Evolutionary conservation across 2,888 invertebrate genomes (phyloP).

Genomic region (Cistogaster globosa): DNA sequence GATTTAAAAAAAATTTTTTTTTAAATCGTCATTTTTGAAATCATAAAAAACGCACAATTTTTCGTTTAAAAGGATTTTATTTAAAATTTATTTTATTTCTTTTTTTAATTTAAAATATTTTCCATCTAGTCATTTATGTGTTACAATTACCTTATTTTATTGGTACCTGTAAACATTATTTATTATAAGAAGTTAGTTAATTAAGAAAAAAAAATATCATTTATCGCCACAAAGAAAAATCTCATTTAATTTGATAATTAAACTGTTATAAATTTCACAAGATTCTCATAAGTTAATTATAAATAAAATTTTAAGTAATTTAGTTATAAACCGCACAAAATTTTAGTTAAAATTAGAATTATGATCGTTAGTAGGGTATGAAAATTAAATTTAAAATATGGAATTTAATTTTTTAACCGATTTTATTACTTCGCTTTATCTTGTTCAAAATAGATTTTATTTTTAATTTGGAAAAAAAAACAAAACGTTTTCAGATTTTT

Average conservation of each 20-base stretch:
- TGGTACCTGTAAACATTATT: slow-evolving; percentile 60
- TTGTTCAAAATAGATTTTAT: too few species aligned
- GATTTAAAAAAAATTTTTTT: neutral
- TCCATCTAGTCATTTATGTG: slow-evolving; percentile 59
- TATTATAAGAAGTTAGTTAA: slow-evolving; percentile 7
- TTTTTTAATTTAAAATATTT: too few species aligned
- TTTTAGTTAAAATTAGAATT: neutral
- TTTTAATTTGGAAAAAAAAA: too few species aligned
- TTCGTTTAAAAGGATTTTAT: slow-evolving; percentile 1
- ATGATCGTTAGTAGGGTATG: neutral
- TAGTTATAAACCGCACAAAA: slow-evolving; percentile 45
- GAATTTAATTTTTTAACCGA: too few species aligned
- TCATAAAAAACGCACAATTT: slow-evolving; percentile 44
- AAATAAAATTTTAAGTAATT: slow-evolving; percentile 8
- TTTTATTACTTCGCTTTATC: too few species aligned
- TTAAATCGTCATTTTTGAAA: slow-evolving; percentile 7
- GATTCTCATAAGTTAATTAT: slow-evolving; percentile 64
- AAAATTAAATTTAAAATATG: neutral
- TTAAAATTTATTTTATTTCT: neutral
- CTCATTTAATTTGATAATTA: slow-evolving; percentile 45
- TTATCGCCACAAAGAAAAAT: slow-evolving; percentile 27
- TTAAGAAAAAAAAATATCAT: slow-evolving; percentile 1
- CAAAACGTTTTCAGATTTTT: too few species aligned
- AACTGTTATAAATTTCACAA: slow-evolving; percentile 56
- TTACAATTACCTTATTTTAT: slow-evolving; percentile 62